Conservation (phyloP, 2,888 invertebrate genomes). For the Metopia argyrocephala region DNA sequence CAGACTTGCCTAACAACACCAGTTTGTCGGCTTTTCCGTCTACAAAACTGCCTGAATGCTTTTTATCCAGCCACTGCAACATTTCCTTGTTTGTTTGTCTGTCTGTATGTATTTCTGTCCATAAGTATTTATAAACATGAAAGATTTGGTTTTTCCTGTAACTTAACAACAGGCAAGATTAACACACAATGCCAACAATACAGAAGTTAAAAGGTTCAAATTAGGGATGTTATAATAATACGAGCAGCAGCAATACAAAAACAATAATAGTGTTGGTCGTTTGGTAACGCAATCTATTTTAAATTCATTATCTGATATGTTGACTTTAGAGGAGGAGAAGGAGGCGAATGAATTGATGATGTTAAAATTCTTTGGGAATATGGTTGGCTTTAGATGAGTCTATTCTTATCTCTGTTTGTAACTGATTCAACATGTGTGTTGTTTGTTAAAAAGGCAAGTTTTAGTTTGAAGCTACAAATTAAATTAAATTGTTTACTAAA, state of each 20-base stretch:
- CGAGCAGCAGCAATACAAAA: constrained; percentile 3
- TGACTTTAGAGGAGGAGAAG: not conserved
- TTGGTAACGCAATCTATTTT: too few relatives aligned
- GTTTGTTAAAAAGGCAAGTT: constrained; percentile 18
- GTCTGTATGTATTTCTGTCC: not conserved
- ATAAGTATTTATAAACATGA: not conserved
- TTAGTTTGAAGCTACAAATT: constrained; percentile 22
- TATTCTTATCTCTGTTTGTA: too few relatives aligned
- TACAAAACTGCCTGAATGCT: not conserved
- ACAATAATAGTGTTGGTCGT: not conserved
- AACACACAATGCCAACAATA: not conserved
- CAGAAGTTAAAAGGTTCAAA: constrained; percentile 40
- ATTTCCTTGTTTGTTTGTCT: too few relatives aligned
- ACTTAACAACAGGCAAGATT: not conserved
- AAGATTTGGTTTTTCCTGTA: not conserved
- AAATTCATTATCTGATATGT: too few relatives aligned
- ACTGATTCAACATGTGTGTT: too few relatives aligned
- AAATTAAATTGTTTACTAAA: constrained; percentile 46
- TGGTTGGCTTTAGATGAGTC: too few relatives aligned
- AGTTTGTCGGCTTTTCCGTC: not conserved
- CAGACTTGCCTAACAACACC: constrained; percentile 2
- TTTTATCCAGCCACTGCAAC: too few relatives aligned
- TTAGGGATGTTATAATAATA: constrained; percentile 39
- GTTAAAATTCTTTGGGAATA: too few relatives aligned
- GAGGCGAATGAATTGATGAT: too few relatives aligned